Base-by-base conservation (phyloP, 2,888 invertebrate species). In the Hermaeophaga mercurialis region DNA sequence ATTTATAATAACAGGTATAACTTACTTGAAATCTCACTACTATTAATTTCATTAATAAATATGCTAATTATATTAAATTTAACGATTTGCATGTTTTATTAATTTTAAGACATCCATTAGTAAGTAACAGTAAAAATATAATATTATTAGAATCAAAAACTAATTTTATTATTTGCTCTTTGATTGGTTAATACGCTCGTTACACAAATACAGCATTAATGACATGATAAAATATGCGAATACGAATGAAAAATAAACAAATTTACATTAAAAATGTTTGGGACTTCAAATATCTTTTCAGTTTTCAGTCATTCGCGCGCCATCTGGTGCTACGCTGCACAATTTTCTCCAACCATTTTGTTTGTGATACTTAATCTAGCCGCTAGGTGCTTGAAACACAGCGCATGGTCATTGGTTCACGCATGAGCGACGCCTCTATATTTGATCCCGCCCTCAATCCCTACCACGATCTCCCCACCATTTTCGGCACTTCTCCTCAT, bases 271-370 rank as follows among this genome's bases (percentile, higher is more conserved):
- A 41, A 39, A 46, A 59, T 56, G 57, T 62, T 57, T 58, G 38
- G 15, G 3, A 18, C n/a, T n/a, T n/a, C n/a, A n/a, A n/a, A n/a
- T n/a, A n/a, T n/a, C n/a, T n/a, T n/a, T n/a, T n/a, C 3, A 26
- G 26, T 12, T 34, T 48, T 54, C 34, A 22, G 7, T 12, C 52
- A 45, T 43, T 8, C 55, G 67, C 58, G 68, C 74, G 80, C 79
- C 81, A 80, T 80, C 82, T 81, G 67, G 66, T 70, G 76, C 76
- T 78, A 63, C 71, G 68, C 69, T 62, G 49, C 64, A 58, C 3
- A 52, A 55, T 47, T 26, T 41, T 64, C 49, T 78, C 78, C 82
- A 81, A 81, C 83, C 83, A 83, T 83, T 83, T 83, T 83, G 83
- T 83, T 82, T 80, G 76, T 76, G 77, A 76, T 74, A 69, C 79